phyloP scores from a whole-genome alignment of 2,113 vertebrate species.

The Cochlearius cochlearius region DNA sequence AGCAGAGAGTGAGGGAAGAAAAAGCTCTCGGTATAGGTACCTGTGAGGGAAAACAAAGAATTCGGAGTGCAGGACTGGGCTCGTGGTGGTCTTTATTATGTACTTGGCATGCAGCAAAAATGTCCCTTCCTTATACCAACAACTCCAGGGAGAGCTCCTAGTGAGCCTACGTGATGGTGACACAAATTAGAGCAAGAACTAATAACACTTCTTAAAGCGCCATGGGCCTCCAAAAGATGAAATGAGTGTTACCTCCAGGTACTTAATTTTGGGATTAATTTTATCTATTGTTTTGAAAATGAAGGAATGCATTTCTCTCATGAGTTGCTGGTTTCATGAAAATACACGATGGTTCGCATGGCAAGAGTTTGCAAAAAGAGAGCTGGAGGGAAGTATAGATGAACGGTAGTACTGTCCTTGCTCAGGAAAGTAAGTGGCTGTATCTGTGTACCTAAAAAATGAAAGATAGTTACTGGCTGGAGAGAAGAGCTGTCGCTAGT shows the following conservation, averaged over 20 bases:
- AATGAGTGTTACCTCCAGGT: background rate
- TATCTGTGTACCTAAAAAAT: slow-evolving; percentile 50
- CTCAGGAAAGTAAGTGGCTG: background rate
- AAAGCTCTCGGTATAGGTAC: background rate
- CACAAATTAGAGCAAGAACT: background rate
- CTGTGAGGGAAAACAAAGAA: background rate
- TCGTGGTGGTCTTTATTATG: background rate
- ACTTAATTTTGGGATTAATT: background rate
- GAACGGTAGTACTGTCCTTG: background rate
- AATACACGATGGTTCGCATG: background rate
- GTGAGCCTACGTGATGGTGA: background rate
- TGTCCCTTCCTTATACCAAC: background rate
- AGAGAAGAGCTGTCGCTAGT: slow-evolving; percentile 47
- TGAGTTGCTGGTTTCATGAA: background rate
- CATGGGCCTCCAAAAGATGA: background rate
- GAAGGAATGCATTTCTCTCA: background rate
- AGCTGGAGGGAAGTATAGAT: background rate
- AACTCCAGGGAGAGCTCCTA: background rate
- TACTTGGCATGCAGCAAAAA: background rate
- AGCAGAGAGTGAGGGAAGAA: background rate
- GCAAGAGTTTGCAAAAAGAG: background rate
- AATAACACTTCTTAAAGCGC: background rate
- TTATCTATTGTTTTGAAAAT: background rate
- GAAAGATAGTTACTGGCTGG: slow-evolving; percentile 42
- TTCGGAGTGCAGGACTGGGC: background rate